Base-by-base conservation (phyloP, 2,888 invertebrate genomes). In the Stenoptilia bipunctidactyla region DNA sequence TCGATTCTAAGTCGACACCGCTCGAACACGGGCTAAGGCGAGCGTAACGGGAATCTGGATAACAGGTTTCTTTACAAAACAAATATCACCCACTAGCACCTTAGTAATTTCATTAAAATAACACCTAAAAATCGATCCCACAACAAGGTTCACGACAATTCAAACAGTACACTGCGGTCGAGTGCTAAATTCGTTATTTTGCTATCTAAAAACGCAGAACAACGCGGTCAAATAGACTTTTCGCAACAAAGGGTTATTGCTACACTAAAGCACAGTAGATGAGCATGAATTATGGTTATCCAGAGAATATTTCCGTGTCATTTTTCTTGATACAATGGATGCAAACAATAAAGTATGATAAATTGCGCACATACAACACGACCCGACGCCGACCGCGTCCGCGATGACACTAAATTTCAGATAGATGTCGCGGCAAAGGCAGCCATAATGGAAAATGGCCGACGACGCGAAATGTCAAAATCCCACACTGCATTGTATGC, bases 61-160 rank as follows among this genome's bases (percentile, higher is more conserved):
- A 45, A 61, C 64, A 54, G 61, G 61, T 66, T 68, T 58, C 52
- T 55, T 53, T 61, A 60, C 54, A 58, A 60, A 62, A 66, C 61
- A 66, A 34, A 66, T 70, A 75, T 71, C 69, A 77, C 69, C 66
- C 66, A 62, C 70, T 60, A 76, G 68, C 74, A 77, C 74, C 68
- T 75, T 64, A 56, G 68, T 79, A 75, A 80, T 80, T 80, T 80
- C 76, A 80, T 77, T 82, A 80, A n/a, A 40, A 82, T 82, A 82
- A 79, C 79, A 79, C 70, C 74, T 77, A 79, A 82, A 82, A 80
- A 82, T 82, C 82, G 82, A 82, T 82, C 61, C 61, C 67, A 77
- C 77, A 72, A 67, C 70, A 74, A 65, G 63, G 72, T 69, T 69
- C 72, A 70, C 71, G 73, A 73, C 75, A 73, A 76, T 75, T 74